Base-by-base conservation (phyloP, 2,113 vertebrate genomes). In the Proterorhinus semilunaris region DNA sequence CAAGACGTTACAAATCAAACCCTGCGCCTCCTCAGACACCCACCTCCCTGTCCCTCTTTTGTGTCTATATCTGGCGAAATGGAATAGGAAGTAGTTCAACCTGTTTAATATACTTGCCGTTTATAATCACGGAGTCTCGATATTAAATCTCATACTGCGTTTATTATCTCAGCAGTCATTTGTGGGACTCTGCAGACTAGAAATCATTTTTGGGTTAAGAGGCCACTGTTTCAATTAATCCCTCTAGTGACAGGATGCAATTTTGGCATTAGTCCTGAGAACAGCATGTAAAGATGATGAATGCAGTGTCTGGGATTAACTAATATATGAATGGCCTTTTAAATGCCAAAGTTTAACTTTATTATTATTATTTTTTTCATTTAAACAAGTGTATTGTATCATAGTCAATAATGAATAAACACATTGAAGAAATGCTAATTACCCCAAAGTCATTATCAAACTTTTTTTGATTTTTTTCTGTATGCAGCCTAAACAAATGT, bases 1-100 rank as follows among this genome's bases (percentile, higher is more conserved):
- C 57, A 45, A 82, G 78, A 89, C 87, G 84, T 89, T 76, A 79
- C 77, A 81, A 86, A 84, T 91, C 84, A 89, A 91, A 87, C 76
- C 83, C 77, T 78, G 73, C 80, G 74, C 76, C 84, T 83, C 66
- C 75, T 71, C 80, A 73, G 1, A 7, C 36, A 16, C 74, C 50
- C 50, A 47, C 71, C 65, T 55, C 36, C 45, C 63, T 17, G 16
- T 46, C 45, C 62, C 65, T 73, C 27, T 72, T 80, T 79, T 78
- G 68, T 81, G 53, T 83, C 79, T 85, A 82, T 91, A 89, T 81
- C 87, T 76, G 84, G 76, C 67, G 63, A 87, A 72, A 70, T 61
- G 81, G 79, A 87, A 86, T 83, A 74, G 87, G 86, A 91, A 75
- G 80, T 71, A 64, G 64, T 83, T 87, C 80, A 89, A 77, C 84